Conservation (phyloP, 1,140 invertebrate species). For the Zaprionus ornatus region DNA sequence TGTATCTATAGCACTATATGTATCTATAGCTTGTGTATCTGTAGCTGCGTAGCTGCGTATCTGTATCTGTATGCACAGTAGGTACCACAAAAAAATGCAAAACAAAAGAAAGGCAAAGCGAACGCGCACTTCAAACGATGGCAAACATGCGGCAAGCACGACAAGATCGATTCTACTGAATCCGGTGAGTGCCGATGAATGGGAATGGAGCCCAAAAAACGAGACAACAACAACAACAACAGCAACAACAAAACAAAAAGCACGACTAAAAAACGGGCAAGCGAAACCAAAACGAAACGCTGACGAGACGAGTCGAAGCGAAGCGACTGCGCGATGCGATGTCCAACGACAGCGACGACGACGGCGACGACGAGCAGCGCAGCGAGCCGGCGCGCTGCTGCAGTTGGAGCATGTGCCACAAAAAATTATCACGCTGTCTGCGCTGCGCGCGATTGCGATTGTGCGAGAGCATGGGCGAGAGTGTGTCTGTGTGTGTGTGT, state of each 20-base stretch:
- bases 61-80: constrained; percentile 12
- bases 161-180: constrained; percentile 83
- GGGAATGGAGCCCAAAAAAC: constrained; percentile 42
- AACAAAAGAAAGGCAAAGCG: constrained; percentile 21
- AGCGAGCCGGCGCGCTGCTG: constrained; percentile 15
- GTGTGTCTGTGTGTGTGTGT: constrained; percentile 11
- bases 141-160: constrained; percentile 68
- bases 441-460: constrained; percentile 20
- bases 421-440: constrained; percentile 46
- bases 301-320: constrained; percentile 13
- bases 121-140: constrained; percentile 19
- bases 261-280: constrained; percentile 47
- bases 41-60: constrained; percentile 7
- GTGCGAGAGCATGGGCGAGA: not conserved
- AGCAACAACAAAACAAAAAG: constrained; percentile 15
- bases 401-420: constrained; percentile 51
- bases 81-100: constrained; percentile 22
- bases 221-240: constrained; percentile 26
- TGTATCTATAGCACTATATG: not conserved
- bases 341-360: constrained; percentile 30
- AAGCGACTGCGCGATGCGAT: constrained; percentile 28
- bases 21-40: constrained; percentile 2
- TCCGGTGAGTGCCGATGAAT: constrained; percentile 44
- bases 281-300: constrained; percentile 35
- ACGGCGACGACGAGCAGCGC: not conserved